Base-by-base conservation (phyloP, 92 coral and sea anemone genomes). In the Porites rus region DNA sequence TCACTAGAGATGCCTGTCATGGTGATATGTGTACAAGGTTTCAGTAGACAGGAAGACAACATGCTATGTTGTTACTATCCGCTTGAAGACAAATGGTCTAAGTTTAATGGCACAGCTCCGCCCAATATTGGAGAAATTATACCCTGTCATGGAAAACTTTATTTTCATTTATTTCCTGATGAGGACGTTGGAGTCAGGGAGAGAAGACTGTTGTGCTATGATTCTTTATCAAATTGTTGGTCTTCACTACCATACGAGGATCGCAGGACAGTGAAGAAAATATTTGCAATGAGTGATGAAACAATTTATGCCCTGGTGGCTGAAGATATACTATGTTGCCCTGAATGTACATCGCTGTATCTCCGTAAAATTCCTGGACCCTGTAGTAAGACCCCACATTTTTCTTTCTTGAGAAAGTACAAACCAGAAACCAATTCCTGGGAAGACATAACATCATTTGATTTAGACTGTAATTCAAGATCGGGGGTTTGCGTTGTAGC, bases 341-440 rank as follows among this genome's bases (percentile, higher is more conserved):
- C 11, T 8, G 10, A 38, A 3, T 31, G 51, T 31, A 22, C 12
- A 7, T 69, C 50, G 1, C 8, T 24, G 51, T 4, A 10, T 16
- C 6, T 22, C 1, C 5, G 50, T n/a, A 10, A 10, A 13, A 38
- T 8, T 14, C 21, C 51, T 38, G 16, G 31, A 14, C 74, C 50
- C 31, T 69, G 46, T 69, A 3, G 56, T 10, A 43, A 72, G n/a
- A 62, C n/a, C 19, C 20, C 17, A 72, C 53, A n/a, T 46, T 22
- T 38, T n/a, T 38, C 22, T 21, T 38, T 6, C 14, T 46, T 72
- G 25, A 46, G 56, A 16, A 72, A 22, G 61, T 72, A 72, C 77
- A 72, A 72, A 72, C 59, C 31, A 17, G 77, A 72, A 46, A 46
- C 60, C 1, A 72, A 51, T 14, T 72, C 77, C 21, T 50, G 77